Base-by-base conservation (phyloP, 2,888 invertebrate genomes). In the Pyrocoelia pectoralis region DNA sequence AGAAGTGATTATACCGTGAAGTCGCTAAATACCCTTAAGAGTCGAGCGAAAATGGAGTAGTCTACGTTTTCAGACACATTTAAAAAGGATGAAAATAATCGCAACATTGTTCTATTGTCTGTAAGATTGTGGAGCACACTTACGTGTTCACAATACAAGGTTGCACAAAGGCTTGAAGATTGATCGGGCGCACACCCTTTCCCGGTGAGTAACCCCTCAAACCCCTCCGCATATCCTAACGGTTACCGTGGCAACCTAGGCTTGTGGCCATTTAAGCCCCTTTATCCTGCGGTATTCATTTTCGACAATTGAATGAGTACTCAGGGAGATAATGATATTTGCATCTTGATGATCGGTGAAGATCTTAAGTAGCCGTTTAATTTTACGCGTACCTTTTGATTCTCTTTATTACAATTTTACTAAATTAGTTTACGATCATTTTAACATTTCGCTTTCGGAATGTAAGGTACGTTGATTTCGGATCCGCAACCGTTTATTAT, bases 221-320 rank as follows among this genome's bases (percentile, higher is more conserved):
- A 53, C 63, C 68, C 66, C 68, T 24, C 66, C 68, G 63, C 61
- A 65, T 65, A 66, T 61, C 53, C 64, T 65, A 70, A 65, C 68
- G 58, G 79, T 79, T 76, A 68, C 78, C 77, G 67, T 74, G 76
- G 77, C 74, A 76, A 79, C 79, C 71, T 70, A 73, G 74, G 76
- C 76, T 79, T 79, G 79, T 77, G 77, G 77, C 78, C 77, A 77
- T 78, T 77, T 77, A 77, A 77, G 77, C 76, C 77, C 77, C 76
- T 77, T 76, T 78, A 78, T 77, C 75, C 77, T 76, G 75, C 76
- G 74, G 77, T 74, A 77, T 79, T 78, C 79, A 77, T 79, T 78
- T 79, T 78, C 78, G 78, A 79, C 79, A 79, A 79, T 79, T 79
- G 79, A 79, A 79, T 79, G 78, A 79, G 76, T 79, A 79, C 77